Percentiles rank a stretch among this genome's conserved stretches.
phyloP scores from a whole-genome alignment of 2,113 vertebrate genomes.

The Anser cygnoides region DNA sequence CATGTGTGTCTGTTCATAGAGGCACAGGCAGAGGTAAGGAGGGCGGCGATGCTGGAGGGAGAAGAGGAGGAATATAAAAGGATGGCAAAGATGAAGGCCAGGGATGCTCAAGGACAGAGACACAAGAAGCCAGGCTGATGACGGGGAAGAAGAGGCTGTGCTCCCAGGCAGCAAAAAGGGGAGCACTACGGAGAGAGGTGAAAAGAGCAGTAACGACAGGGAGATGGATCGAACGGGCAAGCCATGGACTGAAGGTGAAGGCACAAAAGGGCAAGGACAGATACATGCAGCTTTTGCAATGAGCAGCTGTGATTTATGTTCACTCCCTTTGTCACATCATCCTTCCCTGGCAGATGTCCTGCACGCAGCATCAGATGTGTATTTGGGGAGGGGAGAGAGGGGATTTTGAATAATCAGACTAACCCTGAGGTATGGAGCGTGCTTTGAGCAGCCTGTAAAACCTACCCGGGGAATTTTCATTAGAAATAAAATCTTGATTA shows the following conservation, averaged over 20 bases:
- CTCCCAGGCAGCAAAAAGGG: background rate
- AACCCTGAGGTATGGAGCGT: background rate
- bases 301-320: conserved; percentile 45
- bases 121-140: background rate
- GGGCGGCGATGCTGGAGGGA: background rate
- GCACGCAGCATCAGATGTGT: background rate
- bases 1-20: background rate
- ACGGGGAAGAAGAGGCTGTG: background rate
- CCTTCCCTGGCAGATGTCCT: conserved; percentile 29
- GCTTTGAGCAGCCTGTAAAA: background rate
- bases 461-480: background rate
- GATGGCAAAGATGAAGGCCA: background rate
- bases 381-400: background rate
- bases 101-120: background rate
- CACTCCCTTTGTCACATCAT: conserved; percentile 4
- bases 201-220: background rate
- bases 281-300: background rate
- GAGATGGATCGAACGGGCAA: background rate
- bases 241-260: background rate
- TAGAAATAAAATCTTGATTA: background rate
- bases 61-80: background rate
- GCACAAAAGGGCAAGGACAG: conserved; percentile 27
- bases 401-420: background rate
- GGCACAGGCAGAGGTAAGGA: background rate
- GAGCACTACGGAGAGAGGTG: background rate